A percentile compares a stretch with the other conserved stretches of the same genome.
phyloP scores from a whole-genome alignment of 2,797 vertebrate genomes.

The Cyprinodon diabolis region DNA sequence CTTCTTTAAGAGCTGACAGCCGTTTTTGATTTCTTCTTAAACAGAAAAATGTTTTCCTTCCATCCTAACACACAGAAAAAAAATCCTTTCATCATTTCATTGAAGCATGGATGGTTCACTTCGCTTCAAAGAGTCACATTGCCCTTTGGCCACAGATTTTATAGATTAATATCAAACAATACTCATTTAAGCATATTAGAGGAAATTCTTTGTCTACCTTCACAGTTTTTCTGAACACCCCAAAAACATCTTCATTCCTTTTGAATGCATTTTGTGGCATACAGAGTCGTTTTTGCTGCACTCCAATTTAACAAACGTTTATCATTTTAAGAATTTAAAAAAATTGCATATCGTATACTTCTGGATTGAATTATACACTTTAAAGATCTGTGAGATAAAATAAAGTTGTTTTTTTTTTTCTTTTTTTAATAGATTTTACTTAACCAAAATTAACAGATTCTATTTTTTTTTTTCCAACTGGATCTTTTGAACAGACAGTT shows the following conservation, averaged over 20 bases:
- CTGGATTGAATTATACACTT: slow-evolving; percentile 13
- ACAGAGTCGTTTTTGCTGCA: background rate
- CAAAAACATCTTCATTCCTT: background rate
- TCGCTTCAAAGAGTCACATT: slow-evolving; percentile 2
- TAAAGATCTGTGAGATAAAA: slow-evolving; percentile 49
- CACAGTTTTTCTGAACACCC: background rate
- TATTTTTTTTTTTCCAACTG: slow-evolving; percentile 60
- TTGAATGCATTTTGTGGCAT: background rate
- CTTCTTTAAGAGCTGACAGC: slow-evolving; percentile 44
- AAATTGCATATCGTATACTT: slow-evolving; percentile 5
- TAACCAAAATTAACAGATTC: slow-evolving; percentile 62
- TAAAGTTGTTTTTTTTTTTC: slow-evolving; percentile 35
- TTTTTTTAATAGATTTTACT: slow-evolving; percentile 32
- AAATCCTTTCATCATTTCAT: slow-evolving; percentile 30
- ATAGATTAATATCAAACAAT: slow-evolving; percentile 10
- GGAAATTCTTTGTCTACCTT: background rate
- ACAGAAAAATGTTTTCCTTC: slow-evolving; percentile 43
- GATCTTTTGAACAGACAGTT: slow-evolving; percentile 44
- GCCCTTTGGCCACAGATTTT: slow-evolving; percentile 14
- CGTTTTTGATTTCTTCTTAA: slow-evolving; percentile 55
- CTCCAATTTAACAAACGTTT: background rate
- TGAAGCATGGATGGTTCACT: slow-evolving; percentile 26
- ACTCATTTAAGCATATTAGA: background rate
- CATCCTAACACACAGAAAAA: slow-evolving; percentile 52
- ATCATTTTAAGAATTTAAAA: slow-evolving; percentile 10